A percentile compares a stretch with the other conserved stretches of the same genome.
Evolutionary conservation across 2,113 vertebrate species (phyloP).

Genomic region (Mionectes macconnelli): DNA sequence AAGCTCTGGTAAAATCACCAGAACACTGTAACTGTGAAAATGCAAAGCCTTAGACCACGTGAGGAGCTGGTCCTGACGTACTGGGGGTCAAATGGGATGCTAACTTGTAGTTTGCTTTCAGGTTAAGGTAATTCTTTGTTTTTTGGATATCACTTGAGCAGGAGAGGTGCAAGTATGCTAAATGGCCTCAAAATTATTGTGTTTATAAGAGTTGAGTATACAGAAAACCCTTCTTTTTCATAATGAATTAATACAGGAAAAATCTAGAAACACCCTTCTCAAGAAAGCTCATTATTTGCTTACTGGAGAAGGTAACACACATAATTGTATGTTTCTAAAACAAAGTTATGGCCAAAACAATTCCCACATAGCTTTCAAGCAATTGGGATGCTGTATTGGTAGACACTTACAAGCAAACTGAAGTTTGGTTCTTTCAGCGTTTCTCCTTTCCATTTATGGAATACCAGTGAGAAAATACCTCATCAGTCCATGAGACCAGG

Average conservation of each 20-base stretch:
- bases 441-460: neutral
- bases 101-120: neutral
- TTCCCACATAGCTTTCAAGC: neutral
- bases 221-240: neutral
- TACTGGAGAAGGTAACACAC: neutral
- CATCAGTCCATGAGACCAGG: neutral
- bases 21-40: neutral
- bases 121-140: neutral
- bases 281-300: neutral
- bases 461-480: neutral
- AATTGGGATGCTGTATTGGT: neutral
- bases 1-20: neutral
- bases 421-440: neutral
- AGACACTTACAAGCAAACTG: neutral
- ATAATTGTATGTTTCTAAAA: neutral
- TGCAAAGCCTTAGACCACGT: neutral
- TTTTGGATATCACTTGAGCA: neutral
- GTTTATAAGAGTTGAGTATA: neutral
- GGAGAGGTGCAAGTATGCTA: neutral
- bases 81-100: neutral
- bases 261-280: conserved; percentile 23
- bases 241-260: neutral
- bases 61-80: neutral
- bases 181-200: neutral
- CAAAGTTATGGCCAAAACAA: neutral